Percentiles rank a stretch among this genome's conserved stretches.
These are phyloP conservation scores for Strigamia maritima DNA, from an alignment of 2,888 invertebrate genomes.

Conservation along the genomic window DNA sequence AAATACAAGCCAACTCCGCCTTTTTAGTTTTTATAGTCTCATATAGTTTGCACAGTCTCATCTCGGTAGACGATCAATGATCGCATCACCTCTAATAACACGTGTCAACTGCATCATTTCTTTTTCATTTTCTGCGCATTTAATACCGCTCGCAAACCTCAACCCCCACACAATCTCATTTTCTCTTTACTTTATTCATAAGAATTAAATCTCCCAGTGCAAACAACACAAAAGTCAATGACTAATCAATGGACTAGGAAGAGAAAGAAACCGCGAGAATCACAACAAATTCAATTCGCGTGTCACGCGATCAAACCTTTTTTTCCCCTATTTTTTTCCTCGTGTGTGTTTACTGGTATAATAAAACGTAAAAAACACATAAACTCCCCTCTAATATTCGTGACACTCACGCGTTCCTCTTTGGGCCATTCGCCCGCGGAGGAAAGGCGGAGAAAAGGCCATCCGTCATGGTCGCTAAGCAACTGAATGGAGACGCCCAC, in stretches of 20 bases:
- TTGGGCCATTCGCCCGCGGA: not conserved
- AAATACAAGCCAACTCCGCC: too few species aligned
- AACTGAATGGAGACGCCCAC: conserved; percentile 9
- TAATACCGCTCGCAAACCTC: too few species aligned
- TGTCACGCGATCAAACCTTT: not conserved
- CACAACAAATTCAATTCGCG: not conserved
- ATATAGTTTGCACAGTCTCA: too few species aligned
- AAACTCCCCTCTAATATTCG: not conserved
- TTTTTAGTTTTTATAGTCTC: too few species aligned
- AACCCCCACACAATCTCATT: too few species aligned
- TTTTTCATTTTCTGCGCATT: too few species aligned
- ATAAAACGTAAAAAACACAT: not conserved
- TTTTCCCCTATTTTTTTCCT: not conserved
- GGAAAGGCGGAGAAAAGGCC: not conserved
- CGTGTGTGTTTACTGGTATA: not conserved
- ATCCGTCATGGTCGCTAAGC: conserved; percentile 15
- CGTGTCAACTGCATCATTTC: too few species aligned
- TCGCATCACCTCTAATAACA: too few species aligned
- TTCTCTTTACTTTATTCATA: too few species aligned
- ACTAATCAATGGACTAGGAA: not conserved
- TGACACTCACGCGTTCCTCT: not conserved
- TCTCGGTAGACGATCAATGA: too few species aligned
- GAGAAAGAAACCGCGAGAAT: not conserved
- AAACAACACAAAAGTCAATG: not conserved
- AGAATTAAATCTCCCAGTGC: not conserved